Conservation (phyloP, 1,140 invertebrate genomes). For the Andrena cerasifolii region DNA sequence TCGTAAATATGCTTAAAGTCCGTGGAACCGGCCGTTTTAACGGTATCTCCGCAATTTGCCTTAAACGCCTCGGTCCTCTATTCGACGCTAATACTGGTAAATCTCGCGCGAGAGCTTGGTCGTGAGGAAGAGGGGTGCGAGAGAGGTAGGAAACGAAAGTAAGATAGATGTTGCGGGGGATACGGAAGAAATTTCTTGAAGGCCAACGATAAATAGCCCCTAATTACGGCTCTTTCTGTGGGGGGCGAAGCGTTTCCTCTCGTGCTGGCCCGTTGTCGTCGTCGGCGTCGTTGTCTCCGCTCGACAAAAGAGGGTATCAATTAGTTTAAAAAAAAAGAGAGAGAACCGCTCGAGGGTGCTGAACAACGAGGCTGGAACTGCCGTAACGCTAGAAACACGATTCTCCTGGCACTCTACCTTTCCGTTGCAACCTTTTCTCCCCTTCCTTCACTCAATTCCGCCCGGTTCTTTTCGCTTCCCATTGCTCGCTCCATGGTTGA, state of each 20-base stretch:
- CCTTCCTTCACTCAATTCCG: not conserved
- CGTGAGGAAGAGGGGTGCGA: conserved; percentile 7
- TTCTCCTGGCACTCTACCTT: not conserved
- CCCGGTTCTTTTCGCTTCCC: not conserved
- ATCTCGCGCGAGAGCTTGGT: conserved; percentile 56
- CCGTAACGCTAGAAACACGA: conserved; percentile 8
- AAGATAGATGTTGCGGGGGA: conserved; percentile 65
- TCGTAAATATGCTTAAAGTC: conserved; percentile 64
- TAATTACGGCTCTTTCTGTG: conserved; percentile 61
- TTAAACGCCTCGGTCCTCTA: conserved; percentile 54
- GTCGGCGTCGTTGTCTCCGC: conserved; percentile 26
- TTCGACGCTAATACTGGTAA: conserved; percentile 66
- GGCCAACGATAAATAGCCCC: conserved; percentile 66
- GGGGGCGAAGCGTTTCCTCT: conserved; percentile 21
- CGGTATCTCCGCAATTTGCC: conserved; percentile 65
- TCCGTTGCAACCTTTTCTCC: not conserved
- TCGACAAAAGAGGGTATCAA: conserved; percentile 58
- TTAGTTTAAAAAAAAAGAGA: conserved; percentile 48
- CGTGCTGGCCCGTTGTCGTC: not conserved
- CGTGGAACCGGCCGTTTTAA: conserved; percentile 46
- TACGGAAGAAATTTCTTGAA: conserved; percentile 65
- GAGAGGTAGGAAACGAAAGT: conserved; percentile 48
- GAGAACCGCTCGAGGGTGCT: conserved; percentile 8
- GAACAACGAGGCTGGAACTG: conserved; percentile 48
- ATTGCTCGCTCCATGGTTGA: not conserved